Evolutionary conservation across 2,888 invertebrate genomes (phyloP).

Genomic region (Microplitis manilae): DNA sequence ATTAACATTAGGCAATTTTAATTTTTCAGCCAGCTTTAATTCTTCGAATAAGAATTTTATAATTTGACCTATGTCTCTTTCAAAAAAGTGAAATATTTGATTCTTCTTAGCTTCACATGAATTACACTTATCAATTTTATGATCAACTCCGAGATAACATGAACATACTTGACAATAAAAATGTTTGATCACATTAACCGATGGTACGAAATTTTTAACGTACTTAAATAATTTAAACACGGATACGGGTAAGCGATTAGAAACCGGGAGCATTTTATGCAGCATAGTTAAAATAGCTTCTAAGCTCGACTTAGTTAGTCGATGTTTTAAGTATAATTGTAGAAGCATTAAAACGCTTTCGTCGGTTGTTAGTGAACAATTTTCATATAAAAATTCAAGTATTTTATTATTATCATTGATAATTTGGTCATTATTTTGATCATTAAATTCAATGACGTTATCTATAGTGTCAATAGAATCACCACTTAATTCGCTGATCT

Average conservation of each 20-base stretch:
- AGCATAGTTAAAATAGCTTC: conserved; percentile 32
- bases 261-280: conserved; percentile 35
- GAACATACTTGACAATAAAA: conserved; percentile 42
- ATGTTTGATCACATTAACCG: conserved; percentile 26
- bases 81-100: conserved; percentile 43
- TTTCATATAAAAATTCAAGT: conserved; percentile 28
- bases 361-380: conserved; percentile 35
- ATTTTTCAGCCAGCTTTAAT: conserved; percentile 33
- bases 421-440: background rate
- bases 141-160: conserved; percentile 25
- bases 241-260: conserved; percentile 34
- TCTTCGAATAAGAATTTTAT: conserved; percentile 5
- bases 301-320: conserved; percentile 37
- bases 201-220: conserved; percentile 24
- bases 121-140: conserved; percentile 38
- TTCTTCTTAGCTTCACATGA: conserved; percentile 26
- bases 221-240: conserved; percentile 41
- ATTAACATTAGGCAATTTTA: conserved; percentile 6
- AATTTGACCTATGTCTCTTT: conserved; percentile 43
- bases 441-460: background rate
- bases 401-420: conserved; percentile 6
- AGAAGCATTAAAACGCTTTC: conserved; percentile 32
- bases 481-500: conserved; percentile 15
- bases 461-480: conserved; percentile 6
- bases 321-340: conserved; percentile 38